phyloP scores from a whole-genome alignment of 2,888 invertebrate genomes.

The Phaonia tiefii region DNA sequence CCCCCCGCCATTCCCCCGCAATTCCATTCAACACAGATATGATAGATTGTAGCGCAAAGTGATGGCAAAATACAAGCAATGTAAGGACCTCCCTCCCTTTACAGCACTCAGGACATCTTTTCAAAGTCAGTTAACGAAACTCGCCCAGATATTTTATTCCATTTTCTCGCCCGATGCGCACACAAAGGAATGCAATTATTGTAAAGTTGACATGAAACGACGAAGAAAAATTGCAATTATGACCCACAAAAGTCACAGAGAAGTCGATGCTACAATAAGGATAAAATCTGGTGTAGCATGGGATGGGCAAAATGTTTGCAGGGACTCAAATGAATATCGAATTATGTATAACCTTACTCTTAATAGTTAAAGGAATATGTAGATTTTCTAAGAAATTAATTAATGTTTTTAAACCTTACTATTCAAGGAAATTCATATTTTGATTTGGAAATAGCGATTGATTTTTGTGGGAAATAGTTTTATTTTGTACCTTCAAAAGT shows the following conservation, averaged over 20 bases:
- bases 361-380: too few species aligned
- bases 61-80: not conserved
- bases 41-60: slow-evolving; percentile 12
- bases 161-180: slow-evolving; percentile 49
- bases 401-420: too few species aligned
- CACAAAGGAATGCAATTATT: slow-evolving; percentile 66
- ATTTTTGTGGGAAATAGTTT: too few species aligned
- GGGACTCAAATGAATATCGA: not conserved
- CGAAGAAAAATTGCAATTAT: slow-evolving; percentile 68
- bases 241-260: slow-evolving; percentile 65
- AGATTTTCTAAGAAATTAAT: too few species aligned
- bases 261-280: too few species aligned
- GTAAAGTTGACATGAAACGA: slow-evolving; percentile 64
- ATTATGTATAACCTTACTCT: too few species aligned
- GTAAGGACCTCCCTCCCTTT: not conserved
- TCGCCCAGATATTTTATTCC: slow-evolving; percentile 46
- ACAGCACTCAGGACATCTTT: slow-evolving; percentile 8
- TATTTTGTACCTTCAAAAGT: too few species aligned
- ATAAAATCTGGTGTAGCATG: too few species aligned
- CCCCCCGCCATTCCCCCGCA: not conserved
- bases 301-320: not conserved
- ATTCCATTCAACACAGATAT: slow-evolving; percentile 47
- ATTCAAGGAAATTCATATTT: too few species aligned
- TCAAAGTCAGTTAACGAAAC: slow-evolving; percentile 4
- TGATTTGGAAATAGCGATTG: too few species aligned